Evolutionary conservation across 92 coral and sea anemone species (phyloP).

Genomic region (Epizoanthus ramosus): DNA sequence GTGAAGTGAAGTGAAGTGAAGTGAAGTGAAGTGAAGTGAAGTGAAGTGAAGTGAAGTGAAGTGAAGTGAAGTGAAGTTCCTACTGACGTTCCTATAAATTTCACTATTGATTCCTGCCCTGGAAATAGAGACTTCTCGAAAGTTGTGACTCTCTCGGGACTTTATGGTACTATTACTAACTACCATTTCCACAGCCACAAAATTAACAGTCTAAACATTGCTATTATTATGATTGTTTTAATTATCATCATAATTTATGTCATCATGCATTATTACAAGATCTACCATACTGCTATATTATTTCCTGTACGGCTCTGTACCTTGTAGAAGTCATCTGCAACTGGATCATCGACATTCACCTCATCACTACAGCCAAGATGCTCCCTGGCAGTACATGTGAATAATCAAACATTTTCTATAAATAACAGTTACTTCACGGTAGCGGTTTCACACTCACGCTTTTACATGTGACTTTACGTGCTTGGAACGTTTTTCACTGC

Average conservation of each 20-base stretch:
- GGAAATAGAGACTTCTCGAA: too few species aligned
- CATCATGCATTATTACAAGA: background rate
- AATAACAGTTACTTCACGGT: background rate
- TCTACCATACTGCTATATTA: background rate
- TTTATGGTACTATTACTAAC: too few species aligned
- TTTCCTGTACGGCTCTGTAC: slow-evolving; percentile 18
- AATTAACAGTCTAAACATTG: background rate
- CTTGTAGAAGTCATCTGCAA: slow-evolving; percentile 75
- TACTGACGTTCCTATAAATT: too few species aligned
- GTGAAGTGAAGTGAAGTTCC: background rate
- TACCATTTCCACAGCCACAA: too few species aligned
- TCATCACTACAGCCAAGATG: slow-evolving; percentile 24
- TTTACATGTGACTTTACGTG: background rate
- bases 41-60: too few species aligned
- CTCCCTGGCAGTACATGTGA: slow-evolving; percentile 3
- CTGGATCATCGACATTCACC: slow-evolving; percentile 66
- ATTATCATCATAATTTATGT: too few species aligned
- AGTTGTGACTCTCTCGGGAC: background rate
- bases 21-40: too few species aligned
- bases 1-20: too few species aligned
- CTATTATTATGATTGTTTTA: background rate
- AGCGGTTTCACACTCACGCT: background rate
- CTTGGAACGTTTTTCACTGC: too few species aligned
- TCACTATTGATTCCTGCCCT: too few species aligned
- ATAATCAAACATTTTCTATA: background rate